Percentiles rank a stretch among this genome's conserved stretches.
Conservation (phyloP, 2,888 invertebrate species). For the Drymonia ruficornis region DNA sequence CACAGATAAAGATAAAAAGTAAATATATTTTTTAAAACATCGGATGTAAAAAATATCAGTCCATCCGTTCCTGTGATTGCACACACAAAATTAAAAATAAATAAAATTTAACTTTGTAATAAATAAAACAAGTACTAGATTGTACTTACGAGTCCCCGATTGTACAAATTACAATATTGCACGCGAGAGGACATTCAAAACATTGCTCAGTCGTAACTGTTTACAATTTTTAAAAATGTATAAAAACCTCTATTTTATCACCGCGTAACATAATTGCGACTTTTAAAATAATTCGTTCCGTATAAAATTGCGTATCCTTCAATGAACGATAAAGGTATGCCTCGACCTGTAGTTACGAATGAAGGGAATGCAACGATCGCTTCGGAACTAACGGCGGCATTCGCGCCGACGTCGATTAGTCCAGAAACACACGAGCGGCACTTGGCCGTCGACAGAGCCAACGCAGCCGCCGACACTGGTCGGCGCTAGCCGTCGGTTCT, state of each 20-base stretch:
- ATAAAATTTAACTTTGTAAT: conserved; percentile 51
- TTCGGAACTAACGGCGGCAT: too few species aligned
- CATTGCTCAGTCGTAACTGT: conserved; percentile 43
- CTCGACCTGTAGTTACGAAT: background rate
- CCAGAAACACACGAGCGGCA: too few species aligned
- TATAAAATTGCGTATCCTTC: conserved; percentile 48
- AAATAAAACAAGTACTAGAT: conserved; percentile 64
- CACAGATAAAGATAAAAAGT: conserved; percentile 51
- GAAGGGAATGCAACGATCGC: background rate
- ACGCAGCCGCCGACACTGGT: too few species aligned
- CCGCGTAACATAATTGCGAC: conserved; percentile 53
- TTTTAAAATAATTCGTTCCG: conserved; percentile 44
- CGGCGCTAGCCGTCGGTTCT: too few species aligned
- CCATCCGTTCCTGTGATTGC: conserved; percentile 77
- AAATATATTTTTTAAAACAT: conserved; percentile 48
- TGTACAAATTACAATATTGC: conserved; percentile 44
- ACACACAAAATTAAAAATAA: conserved; percentile 46
- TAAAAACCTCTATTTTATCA: conserved; percentile 38
- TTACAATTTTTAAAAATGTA: conserved; percentile 41
- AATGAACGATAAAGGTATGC: background rate
- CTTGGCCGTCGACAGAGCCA: too few species aligned
- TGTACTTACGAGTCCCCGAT: conserved; percentile 44
- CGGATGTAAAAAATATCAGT: conserved; percentile 76
- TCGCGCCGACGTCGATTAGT: too few species aligned
- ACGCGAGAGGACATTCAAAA: conserved; percentile 44